Percentiles rank a stretch among this genome's conserved stretches.
phyloP scores from a whole-genome alignment of 2,797 vertebrate species.

The Eleutherodactylus coqui region DNA sequence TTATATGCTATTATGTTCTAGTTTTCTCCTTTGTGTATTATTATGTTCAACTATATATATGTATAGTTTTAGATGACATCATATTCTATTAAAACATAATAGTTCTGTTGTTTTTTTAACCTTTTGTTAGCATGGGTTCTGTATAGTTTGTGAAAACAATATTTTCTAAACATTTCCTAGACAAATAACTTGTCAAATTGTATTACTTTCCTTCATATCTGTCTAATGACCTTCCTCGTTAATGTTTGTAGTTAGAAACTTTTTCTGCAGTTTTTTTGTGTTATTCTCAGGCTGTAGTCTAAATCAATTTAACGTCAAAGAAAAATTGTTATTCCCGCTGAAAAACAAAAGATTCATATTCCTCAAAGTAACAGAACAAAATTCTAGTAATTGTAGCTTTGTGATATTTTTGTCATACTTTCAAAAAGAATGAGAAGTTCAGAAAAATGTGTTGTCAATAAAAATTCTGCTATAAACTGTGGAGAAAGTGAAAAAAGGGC shows the following conservation, averaged over 20 bases:
- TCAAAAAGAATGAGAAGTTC: background rate
- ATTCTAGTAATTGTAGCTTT: background rate
- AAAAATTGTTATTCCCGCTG: slow-evolving; percentile 5
- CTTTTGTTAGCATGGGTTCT: too few species aligned
- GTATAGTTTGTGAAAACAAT: background rate
- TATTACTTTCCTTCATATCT: background rate
- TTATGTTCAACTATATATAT: too few species aligned
- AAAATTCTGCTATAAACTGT: slow-evolving; percentile 17
- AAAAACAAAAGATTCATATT: slow-evolving; percentile 39
- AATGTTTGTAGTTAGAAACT: background rate
- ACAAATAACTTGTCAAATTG: background rate
- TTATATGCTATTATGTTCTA: too few species aligned
- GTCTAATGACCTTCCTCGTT: background rate
- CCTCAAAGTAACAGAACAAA: slow-evolving; percentile 24
- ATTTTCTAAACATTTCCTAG: background rate
- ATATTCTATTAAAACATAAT: background rate
- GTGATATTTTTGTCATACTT: slow-evolving; percentile 7
- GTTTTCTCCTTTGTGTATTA: too few species aligned
- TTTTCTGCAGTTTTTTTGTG: background rate
- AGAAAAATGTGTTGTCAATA: slow-evolving; percentile 28
- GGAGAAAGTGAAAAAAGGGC: background rate
- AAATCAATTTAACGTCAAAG: slow-evolving; percentile 24
- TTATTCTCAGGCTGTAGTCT: background rate
- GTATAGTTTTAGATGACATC: too few species aligned
- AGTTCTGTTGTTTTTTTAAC: too few species aligned